Conservation (phyloP, 2,888 invertebrate genomes). For the Drosophila subquinaria region DNA sequence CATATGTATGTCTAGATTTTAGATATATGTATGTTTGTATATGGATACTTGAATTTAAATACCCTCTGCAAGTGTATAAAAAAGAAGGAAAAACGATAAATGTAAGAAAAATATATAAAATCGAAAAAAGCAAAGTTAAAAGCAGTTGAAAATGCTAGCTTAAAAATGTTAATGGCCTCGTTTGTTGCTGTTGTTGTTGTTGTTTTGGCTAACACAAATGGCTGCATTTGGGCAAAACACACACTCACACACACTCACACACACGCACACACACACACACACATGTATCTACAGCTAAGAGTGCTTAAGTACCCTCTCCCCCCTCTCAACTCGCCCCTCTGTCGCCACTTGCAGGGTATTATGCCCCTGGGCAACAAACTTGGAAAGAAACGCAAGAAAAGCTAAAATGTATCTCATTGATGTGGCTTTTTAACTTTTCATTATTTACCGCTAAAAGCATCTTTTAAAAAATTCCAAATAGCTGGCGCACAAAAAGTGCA, state of each 20-base stretch:
- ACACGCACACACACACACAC: not conserved
- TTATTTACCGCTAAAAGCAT: conserved; percentile 86
- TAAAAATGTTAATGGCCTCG: conserved; percentile 44
- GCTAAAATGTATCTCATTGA: conserved; percentile 82
- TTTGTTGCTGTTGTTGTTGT: conserved; percentile 14
- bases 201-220: conserved; percentile 35
- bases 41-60: not conserved
- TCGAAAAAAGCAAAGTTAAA: conserved; percentile 22
- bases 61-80: not conserved
- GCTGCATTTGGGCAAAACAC: conserved; percentile 35
- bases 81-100: not conserved
- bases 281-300: not conserved
- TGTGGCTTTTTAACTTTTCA: conserved; percentile 86
- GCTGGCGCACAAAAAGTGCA: conserved; percentile 62
- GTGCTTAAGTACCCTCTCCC: not conserved
- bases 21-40: too few relatives aligned
- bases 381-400: conserved; percentile 37
- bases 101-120: conserved; percentile 2
- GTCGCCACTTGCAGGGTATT: too few relatives aligned
- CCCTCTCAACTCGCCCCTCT: not conserved
- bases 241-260: conserved; percentile 11
- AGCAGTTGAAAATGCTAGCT: conserved; percentile 17
- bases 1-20: too few relatives aligned
- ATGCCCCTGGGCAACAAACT: conserved; percentile 14
- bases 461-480: conserved; percentile 85